Evolutionary conservation across 2,888 invertebrate genomes (phyloP).

Genomic region (Rhamnusium bicolor): DNA sequence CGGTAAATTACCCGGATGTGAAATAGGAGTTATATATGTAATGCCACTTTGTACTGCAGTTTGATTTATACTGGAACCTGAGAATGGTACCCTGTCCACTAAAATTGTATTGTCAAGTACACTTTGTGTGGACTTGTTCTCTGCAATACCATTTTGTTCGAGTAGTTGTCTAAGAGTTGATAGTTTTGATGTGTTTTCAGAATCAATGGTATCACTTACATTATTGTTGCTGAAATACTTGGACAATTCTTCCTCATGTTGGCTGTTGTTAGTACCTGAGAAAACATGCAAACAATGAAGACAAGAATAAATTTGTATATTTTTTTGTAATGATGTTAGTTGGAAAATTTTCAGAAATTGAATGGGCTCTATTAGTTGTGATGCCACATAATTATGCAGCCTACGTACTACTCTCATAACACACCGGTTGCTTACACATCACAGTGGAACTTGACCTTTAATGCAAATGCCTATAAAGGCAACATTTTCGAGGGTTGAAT

Average conservation of each 20-base stretch:
- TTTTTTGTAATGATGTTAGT: too few species aligned
- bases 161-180: constrained; percentile 83
- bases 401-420: too few species aligned
- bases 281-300: background rate
- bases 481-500: too few species aligned
- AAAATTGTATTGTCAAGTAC: constrained; percentile 35
- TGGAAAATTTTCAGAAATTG: too few species aligned
- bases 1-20: constrained; percentile 37
- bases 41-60: constrained; percentile 37
- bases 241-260: constrained; percentile 88
- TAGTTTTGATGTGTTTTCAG: constrained; percentile 73
- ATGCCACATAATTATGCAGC: too few species aligned
- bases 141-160: constrained; percentile 68
- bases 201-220: constrained; percentile 50
- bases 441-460: too few species aligned
- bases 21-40: constrained; percentile 39
- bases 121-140: constrained; percentile 51
- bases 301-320: too few species aligned
- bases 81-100: constrained; percentile 28
- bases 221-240: constrained; percentile 83
- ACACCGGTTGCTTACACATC: too few species aligned
- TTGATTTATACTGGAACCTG: constrained; percentile 34
- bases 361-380: too few species aligned
- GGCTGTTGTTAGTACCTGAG: constrained; percentile 79
- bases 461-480: too few species aligned